phyloP scores from a whole-genome alignment of 1,140 invertebrate species.

The Portunus trituberculatus region DNA sequence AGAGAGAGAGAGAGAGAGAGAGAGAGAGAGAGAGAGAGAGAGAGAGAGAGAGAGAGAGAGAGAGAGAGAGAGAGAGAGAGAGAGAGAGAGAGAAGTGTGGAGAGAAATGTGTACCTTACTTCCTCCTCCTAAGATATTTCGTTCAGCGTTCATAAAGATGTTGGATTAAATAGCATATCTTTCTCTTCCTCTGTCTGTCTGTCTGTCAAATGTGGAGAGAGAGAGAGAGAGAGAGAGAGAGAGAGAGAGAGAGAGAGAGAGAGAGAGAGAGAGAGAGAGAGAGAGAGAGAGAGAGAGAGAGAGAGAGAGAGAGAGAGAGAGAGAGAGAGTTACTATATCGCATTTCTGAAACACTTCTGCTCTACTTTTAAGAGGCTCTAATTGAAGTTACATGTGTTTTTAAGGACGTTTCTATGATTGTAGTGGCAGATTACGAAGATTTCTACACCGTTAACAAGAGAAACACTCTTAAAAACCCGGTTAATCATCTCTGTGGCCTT shows the following conservation, averaged over 20 bases:
- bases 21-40: constrained; percentile 36
- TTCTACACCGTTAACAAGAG: too few species aligned
- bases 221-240: background rate
- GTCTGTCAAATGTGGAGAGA: background rate
- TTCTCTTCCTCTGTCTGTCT: background rate
- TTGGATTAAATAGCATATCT: background rate
- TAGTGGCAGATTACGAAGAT: too few species aligned
- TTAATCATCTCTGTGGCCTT: too few species aligned
- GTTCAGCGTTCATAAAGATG: too few species aligned
- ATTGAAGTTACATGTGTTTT: too few species aligned
- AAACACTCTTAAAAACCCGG: too few species aligned
- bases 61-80: constrained; percentile 47
- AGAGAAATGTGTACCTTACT: background rate
- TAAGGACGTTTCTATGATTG: too few species aligned
- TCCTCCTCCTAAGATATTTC: background rate
- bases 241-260: constrained; percentile 8
- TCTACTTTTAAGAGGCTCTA: too few species aligned
- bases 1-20: constrained; percentile 44
- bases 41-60: constrained; percentile 38
- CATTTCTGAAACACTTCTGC: too few species aligned
- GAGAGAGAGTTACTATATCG: too few species aligned
- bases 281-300: constrained; percentile 28
- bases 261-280: background rate
- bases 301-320: background rate
- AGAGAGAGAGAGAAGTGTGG: background rate